These are phyloP conservation scores for Machaerirhynchus nigripectus DNA, from an alignment of 2,113 vertebrate species.

Conservation along the genomic window DNA sequence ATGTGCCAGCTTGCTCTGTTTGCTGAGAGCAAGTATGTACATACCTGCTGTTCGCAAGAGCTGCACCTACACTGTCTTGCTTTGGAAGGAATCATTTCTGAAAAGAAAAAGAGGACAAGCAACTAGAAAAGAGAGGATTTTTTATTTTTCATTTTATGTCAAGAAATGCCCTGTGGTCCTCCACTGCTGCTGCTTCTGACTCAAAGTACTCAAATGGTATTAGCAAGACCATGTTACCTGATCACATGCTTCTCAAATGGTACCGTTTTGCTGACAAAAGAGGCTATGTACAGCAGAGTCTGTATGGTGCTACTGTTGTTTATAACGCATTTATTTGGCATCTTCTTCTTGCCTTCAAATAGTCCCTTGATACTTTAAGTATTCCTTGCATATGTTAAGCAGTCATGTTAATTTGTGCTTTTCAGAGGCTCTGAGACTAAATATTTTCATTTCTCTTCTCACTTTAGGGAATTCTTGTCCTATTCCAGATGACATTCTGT, in stretches of 20 bases:
- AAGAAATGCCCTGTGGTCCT: neutral
- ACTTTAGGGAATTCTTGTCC: slow-evolving; percentile 4
- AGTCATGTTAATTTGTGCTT: slow-evolving; percentile 10
- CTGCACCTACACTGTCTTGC: neutral
- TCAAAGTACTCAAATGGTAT: neutral
- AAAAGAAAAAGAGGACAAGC: neutral
- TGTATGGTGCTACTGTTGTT: neutral
- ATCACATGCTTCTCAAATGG: neutral
- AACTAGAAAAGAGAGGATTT: neutral
- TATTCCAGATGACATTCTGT: neutral
- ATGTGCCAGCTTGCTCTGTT: neutral
- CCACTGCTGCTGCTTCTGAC: neutral
- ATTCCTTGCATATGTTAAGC: neutral
- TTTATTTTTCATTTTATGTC: neutral
- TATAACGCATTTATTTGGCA: neutral
- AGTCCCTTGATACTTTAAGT: neutral
- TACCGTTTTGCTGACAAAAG: neutral
- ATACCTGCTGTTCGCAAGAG: neutral
- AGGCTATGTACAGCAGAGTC: neutral
- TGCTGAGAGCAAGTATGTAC: neutral
- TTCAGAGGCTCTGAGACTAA: neutral
- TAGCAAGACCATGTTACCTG: neutral
- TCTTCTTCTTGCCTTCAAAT: neutral
- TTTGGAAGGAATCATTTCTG: neutral
- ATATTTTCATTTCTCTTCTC: slow-evolving; percentile 7